Base-by-base conservation (phyloP, 2,113 vertebrate species). In the Thomomys bottae region DNA sequence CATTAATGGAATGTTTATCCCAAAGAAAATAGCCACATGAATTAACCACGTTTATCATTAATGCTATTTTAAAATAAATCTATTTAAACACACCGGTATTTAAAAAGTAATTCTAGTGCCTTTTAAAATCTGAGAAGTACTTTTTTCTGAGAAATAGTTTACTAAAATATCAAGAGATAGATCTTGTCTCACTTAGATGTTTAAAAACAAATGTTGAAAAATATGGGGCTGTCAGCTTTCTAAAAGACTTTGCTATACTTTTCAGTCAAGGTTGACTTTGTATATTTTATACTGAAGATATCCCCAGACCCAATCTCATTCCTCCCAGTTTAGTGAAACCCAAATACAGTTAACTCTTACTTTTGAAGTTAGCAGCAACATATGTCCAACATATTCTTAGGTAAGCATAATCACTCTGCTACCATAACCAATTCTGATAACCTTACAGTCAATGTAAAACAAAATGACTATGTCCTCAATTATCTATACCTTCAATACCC, bases 161-260 rank as follows among this genome's bases (percentile, higher is more conserved):
- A 90, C 38, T 80, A 38, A 80, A 77, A 94, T 76, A 49, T 64
- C 9, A 49, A 91, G 72, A 90, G 54, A 93, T 0, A 83, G 23
- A 84, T 32, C 26, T 30, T 73, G 54, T 75, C 91, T 91, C 28
- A 67, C 64, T 78, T 40, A 79, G 32, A 73, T 78, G 82, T 38
- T 87, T 85, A 90, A 79, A 92, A 90, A 72, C n/a, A 32, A 83
- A 34, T 61, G 21, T 42, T 81, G 70, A 63, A 89, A 42, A 88
- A 85, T 45, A 17, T 84, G 30, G 18, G 87, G n/a, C 26, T 66
- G 71, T 34, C 23, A 64, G 42, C 79, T 85, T 93, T 45, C 85
- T 77, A 91, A 87, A 0, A 64, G 28, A 64, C 10, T 23, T 57
- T 18, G 5, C 3, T 30, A n/a, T n/a, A 64, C 38, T 77, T 89